These are phyloP conservation scores for Paramormyrops kingsleyae DNA, from an alignment of 2,113 vertebrate species.

Conservation along the genomic window DNA sequence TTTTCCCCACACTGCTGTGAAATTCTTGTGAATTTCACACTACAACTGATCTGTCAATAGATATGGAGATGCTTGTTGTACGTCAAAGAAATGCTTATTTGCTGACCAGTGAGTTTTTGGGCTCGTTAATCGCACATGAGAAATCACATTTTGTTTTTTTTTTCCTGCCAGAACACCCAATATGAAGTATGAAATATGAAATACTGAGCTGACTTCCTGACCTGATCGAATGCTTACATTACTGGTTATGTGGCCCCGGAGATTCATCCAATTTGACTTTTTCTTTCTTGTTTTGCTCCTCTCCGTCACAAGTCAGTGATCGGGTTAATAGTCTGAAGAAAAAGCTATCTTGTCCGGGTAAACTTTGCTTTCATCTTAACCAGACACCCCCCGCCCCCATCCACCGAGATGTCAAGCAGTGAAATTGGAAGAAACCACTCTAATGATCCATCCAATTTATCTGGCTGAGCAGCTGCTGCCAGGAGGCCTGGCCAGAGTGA, in stretches of 20 bases:
- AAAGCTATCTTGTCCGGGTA: constrained; percentile 35
- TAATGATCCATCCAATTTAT: constrained; percentile 52
- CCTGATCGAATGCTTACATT: background rate
- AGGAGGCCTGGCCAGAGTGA: constrained; percentile 36
- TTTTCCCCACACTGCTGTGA: background rate
- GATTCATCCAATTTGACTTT: background rate
- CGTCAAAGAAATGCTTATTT: background rate
- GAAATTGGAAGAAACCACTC: constrained; percentile 34
- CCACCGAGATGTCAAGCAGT: constrained; percentile 38
- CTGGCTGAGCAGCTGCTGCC: constrained; percentile 41
- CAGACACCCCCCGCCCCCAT: constrained; percentile 17
- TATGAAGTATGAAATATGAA: background rate
- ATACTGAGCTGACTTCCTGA: background rate
- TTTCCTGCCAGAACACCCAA: background rate
- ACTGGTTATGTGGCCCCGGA: constrained; percentile 13
- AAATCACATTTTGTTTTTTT: background rate
- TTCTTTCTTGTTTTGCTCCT: constrained; percentile 18
- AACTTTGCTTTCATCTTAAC: constrained; percentile 42
- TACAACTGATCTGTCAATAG: constrained; percentile 14
- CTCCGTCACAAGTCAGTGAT: constrained; percentile 37
- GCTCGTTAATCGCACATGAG: background rate
- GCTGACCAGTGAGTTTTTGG: background rate
- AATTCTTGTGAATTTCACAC: constrained; percentile 11
- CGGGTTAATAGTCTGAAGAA: constrained; percentile 39
- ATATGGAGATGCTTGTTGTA: background rate